Percentiles rank a stretch among this genome's conserved stretches.
These are phyloP conservation scores for Eleutherodactylus coqui DNA, from an alignment of 2,797 vertebrate genomes.

Conservation along the genomic window DNA sequence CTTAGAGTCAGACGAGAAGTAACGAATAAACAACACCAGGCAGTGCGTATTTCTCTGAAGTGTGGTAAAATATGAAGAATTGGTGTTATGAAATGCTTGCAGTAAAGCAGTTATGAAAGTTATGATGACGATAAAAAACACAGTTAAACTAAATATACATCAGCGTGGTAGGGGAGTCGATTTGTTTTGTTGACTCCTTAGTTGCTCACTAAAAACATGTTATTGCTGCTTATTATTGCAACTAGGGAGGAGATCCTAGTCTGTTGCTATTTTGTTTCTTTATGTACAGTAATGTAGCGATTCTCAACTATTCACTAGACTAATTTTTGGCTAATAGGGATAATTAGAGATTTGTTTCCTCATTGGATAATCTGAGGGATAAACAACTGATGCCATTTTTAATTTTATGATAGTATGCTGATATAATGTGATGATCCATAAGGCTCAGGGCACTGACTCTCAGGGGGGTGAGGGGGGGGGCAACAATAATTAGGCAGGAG, in stretches of 20 bases:
- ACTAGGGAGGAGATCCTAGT: not conserved
- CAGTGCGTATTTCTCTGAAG: slow-evolving; percentile 19
- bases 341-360: not conserved
- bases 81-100: slow-evolving; percentile 17
- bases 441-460: too few relatives aligned
- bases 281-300: not conserved
- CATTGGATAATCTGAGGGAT: not conserved
- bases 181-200: slow-evolving; percentile 26
- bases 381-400: not conserved
- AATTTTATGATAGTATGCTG: too few relatives aligned
- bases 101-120: slow-evolving; percentile 35
- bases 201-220: slow-evolving; percentile 29
- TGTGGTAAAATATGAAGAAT: slow-evolving; percentile 22
- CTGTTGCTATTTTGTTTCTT: not conserved
- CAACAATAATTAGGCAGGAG: too few relatives aligned
- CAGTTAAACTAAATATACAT: slow-evolving; percentile 33
- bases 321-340: too few relatives aligned
- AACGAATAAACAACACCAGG: slow-evolving; percentile 2
- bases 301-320: not conserved
- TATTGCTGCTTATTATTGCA: slow-evolving; percentile 17
- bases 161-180: not conserved
- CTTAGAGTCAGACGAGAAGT: slow-evolving; percentile 1
- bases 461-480: too few relatives aligned
- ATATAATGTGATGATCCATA: too few relatives aligned
- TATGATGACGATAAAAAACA: slow-evolving; percentile 32